Evolutionary conservation across 1,140 invertebrate species (phyloP).

Genomic region (Drosophila orosa): DNA sequence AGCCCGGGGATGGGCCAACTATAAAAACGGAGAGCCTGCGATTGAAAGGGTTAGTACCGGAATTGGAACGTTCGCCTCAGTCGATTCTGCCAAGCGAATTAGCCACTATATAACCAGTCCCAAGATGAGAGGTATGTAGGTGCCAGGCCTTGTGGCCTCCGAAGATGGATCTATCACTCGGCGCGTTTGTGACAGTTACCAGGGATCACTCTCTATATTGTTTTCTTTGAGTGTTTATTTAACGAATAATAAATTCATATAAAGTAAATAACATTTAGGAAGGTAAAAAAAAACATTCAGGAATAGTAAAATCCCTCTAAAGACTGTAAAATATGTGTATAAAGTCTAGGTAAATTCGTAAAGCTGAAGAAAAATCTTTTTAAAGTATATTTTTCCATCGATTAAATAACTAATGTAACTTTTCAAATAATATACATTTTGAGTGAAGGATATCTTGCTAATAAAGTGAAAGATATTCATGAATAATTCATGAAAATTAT

Average conservation of each 20-base stretch:
- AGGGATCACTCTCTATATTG: not conserved
- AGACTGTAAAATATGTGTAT: not conserved
- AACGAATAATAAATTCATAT: not conserved
- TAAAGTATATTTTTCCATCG: not conserved
- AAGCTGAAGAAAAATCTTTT: too few species aligned
- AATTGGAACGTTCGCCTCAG: conserved; percentile 37
- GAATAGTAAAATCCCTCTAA: not conserved
- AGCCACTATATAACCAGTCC: conserved; percentile 3
- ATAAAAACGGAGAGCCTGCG: conserved; percentile 32
- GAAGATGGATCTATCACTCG: not conserved
- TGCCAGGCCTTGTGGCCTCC: not conserved
- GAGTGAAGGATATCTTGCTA: not conserved
- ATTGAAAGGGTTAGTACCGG: conserved; percentile 31
- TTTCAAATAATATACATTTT: not conserved
- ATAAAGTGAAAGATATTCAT: too few species aligned
- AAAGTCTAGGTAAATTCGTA: too few species aligned
- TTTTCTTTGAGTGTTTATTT: not conserved
- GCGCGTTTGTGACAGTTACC: not conserved
- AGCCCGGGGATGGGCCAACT: conserved; percentile 29
- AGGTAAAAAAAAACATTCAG: not conserved
- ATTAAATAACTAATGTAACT: not conserved
- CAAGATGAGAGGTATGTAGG: conserved; percentile 35
- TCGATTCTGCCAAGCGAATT: conserved; percentile 25
- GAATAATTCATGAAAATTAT: too few species aligned
- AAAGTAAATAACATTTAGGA: not conserved